Conservation (phyloP, 2,888 invertebrate species). For the Xestia c-nigrum region DNA sequence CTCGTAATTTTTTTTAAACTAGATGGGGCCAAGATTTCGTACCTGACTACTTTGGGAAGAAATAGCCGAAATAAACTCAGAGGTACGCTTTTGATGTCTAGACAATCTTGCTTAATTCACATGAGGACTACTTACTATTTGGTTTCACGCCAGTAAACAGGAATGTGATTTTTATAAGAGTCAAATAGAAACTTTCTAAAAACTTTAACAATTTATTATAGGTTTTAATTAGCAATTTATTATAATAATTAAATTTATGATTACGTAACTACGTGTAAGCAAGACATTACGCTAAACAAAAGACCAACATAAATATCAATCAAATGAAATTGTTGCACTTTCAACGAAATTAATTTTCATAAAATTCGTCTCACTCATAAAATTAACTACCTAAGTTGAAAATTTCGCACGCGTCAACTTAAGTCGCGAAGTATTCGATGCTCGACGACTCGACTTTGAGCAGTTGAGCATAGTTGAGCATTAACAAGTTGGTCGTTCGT, state of each 20-base stretch:
- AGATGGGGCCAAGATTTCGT: too few species aligned
- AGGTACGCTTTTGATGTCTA: too few species aligned
- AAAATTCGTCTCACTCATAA: slow-evolving; percentile 28
- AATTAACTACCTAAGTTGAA: slow-evolving; percentile 35
- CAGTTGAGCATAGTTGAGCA: slow-evolving; percentile 54
- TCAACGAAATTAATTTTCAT: slow-evolving; percentile 32
- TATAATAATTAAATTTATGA: background rate
- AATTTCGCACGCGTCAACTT: slow-evolving; percentile 29
- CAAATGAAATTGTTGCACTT: slow-evolving; percentile 33
- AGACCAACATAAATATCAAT: slow-evolving; percentile 42
- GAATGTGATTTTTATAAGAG: background rate
- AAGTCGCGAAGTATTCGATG: slow-evolving; percentile 43
- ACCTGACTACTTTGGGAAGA: too few species aligned
- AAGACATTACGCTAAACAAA: slow-evolving; percentile 19
- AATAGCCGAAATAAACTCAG: too few species aligned
- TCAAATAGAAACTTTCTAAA: background rate
- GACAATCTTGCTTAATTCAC: too few species aligned
- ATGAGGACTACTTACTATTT: background rate
- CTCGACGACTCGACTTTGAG: slow-evolving; percentile 46
- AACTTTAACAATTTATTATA: background rate
- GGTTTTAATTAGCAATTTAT: background rate
- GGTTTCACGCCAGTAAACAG: background rate
- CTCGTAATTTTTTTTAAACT: too few species aligned
- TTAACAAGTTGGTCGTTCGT: slow-evolving; percentile 51
- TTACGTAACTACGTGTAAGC: background rate